A percentile compares a stretch with the other conserved stretches of the same genome.
phyloP scores from a whole-genome alignment of 2,797 vertebrate species.

The Pantherophis vulpinus region DNA sequence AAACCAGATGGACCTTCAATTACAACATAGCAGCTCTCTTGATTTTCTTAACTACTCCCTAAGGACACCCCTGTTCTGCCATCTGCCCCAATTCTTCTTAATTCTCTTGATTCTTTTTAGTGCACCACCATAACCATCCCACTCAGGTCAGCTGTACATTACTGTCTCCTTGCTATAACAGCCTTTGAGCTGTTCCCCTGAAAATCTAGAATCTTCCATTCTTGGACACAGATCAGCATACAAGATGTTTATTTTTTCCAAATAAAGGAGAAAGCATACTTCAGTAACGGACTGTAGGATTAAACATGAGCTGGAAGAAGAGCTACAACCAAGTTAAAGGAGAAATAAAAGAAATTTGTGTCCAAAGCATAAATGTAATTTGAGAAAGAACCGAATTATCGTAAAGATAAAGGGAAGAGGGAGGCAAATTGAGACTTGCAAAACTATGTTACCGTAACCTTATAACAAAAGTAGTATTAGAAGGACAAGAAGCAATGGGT shows the following conservation, averaged over 20 bases:
- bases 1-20: neutral
- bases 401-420: neutral
- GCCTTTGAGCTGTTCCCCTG: neutral
- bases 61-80: neutral
- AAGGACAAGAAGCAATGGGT: too few relatives aligned
- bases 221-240: neutral
- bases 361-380: neutral
- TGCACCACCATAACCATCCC: neutral
- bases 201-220: neutral
- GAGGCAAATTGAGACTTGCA: neutral
- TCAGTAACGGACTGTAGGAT: neutral
- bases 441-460: neutral
- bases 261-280: neutral
- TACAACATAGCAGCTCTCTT: neutral
- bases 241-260: neutral
- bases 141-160: neutral
- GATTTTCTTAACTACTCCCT: neutral
- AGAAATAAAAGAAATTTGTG: neutral
- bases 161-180: neutral
- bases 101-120: neutral
- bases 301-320: neutral
- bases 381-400: neutral
- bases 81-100: neutral
- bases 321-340: neutral
- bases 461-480: neutral